Conservation (phyloP, 2,797 vertebrate species). For the Pangasius sanitwongsei region DNA sequence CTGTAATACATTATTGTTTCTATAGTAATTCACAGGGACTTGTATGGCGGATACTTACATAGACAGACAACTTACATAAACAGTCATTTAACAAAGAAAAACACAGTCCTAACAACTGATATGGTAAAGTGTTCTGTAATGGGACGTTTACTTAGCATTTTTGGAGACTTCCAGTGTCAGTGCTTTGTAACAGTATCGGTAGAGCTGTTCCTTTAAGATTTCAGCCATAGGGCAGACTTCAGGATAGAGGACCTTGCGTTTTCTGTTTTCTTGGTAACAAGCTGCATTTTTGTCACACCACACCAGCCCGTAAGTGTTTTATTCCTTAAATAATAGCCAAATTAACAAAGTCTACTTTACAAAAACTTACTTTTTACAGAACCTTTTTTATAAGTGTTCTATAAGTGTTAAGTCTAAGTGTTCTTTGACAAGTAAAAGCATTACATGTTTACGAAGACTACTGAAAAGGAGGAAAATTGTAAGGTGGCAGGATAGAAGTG, state of each 20-base stretch:
- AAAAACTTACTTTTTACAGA: not conserved
- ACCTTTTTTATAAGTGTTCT: not conserved
- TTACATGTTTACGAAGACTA: not conserved
- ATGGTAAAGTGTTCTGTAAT: not conserved
- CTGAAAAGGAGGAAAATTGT: not conserved
- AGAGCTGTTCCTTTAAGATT: not conserved
- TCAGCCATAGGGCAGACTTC: not conserved
- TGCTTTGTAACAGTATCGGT: not conserved
- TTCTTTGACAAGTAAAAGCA: not conserved
- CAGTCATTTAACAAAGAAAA: not conserved
- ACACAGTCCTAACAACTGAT: not conserved
- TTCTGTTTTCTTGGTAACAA: not conserved
- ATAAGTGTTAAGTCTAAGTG: not conserved
- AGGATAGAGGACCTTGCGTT: not conserved
- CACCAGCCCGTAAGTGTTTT: not conserved
- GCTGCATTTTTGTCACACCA: not conserved
- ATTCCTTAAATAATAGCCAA: not conserved
- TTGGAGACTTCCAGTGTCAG: not conserved
- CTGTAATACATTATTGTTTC: not conserved
- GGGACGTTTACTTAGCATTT: not conserved
- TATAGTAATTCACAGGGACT: not conserved
- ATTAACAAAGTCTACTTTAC: not conserved
- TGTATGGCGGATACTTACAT: not conserved
- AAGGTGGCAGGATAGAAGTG: not conserved
- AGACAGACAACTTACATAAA: not conserved